Conservation (phyloP, 2,113 vertebrate genomes). For the Epinephelus fuscoguttatus region DNA sequence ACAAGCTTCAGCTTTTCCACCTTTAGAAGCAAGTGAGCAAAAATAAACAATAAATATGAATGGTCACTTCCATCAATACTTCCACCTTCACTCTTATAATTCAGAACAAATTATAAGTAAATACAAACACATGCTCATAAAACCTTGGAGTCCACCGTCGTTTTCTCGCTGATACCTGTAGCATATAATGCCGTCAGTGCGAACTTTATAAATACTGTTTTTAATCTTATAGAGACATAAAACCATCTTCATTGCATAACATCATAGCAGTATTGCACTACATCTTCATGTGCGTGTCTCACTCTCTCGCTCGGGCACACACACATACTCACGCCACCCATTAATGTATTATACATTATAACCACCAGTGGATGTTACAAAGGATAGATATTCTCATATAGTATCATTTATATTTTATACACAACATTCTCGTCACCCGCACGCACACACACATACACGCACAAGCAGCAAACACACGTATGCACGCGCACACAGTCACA, state of each 20-base stretch:
- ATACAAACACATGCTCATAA: slow-evolving; percentile 79
- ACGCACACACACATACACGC: slow-evolving; percentile 40
- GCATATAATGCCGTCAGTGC: slow-evolving; percentile 75
- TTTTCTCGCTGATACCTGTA: slow-evolving; percentile 56
- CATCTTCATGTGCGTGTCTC: slow-evolving; percentile 66
- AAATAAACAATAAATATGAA: slow-evolving; percentile 72
- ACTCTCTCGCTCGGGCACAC: slow-evolving; percentile 51
- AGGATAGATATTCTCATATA: slow-evolving; percentile 66
- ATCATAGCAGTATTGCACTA: slow-evolving; percentile 80
- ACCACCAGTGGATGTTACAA: slow-evolving; percentile 64
- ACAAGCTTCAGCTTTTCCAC: slow-evolving; percentile 55
- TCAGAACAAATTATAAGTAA: slow-evolving; percentile 76
- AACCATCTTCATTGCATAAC: slow-evolving; percentile 82
- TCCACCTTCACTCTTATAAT: slow-evolving; percentile 78
- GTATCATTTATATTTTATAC: slow-evolving; percentile 63
- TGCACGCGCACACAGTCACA: slow-evolving; percentile 47
- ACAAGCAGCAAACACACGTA: slow-evolving; percentile 49
- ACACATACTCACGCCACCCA: slow-evolving; percentile 48
- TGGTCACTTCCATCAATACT: slow-evolving; percentile 73
- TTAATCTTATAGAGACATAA: slow-evolving; percentile 65
- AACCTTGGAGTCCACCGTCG: slow-evolving; percentile 44
- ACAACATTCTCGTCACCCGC: slow-evolving; percentile 36
- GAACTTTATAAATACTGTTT: slow-evolving; percentile 76
- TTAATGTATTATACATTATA: slow-evolving; percentile 69
- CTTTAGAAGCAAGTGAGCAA: slow-evolving; percentile 54